Conservation (phyloP, 1,140 invertebrate genomes). For the Harpegnathos saltator region DNA sequence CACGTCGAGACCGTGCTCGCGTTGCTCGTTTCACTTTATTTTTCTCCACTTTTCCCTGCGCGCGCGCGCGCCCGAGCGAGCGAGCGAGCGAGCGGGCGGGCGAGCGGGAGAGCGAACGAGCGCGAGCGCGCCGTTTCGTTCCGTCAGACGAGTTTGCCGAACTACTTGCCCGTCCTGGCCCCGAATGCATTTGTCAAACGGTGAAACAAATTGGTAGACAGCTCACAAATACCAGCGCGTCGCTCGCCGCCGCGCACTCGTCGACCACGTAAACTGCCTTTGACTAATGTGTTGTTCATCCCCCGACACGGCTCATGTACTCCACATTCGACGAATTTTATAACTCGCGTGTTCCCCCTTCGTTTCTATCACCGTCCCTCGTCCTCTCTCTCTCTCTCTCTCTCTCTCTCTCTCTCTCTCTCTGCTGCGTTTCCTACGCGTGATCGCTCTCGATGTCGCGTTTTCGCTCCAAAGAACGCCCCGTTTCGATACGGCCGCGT, state of each 20-base stretch:
- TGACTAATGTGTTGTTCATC: constrained; percentile 84
- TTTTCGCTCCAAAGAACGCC: constrained; percentile 18
- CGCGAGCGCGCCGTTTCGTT: constrained; percentile 63
- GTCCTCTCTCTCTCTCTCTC: no score
- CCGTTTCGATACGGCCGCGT: constrained; percentile 16
- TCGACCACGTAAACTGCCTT: constrained; percentile 78
- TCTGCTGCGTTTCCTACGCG: background rate
- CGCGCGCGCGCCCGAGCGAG: constrained; percentile 3
- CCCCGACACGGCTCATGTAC: constrained; percentile 80
- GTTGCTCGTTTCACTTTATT: constrained; percentile 72
- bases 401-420: background rate
- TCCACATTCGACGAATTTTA: constrained; percentile 78
- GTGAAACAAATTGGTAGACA: constrained; percentile 83
- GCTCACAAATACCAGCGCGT: constrained; percentile 77
- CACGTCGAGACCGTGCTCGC: constrained; percentile 34
- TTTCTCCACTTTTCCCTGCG: constrained; percentile 68
- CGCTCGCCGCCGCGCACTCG: constrained; percentile 53
- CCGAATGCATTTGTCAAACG: constrained; percentile 82
- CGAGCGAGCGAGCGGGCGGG: no score
- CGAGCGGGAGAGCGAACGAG: no score
- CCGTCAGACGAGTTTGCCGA: constrained; percentile 76
- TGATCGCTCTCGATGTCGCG: background rate
- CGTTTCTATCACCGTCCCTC: background rate
- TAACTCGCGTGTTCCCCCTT: constrained; percentile 64
- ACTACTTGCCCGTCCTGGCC: constrained; percentile 76